Percentiles rank a stretch among this genome's conserved stretches.
Conservation (phyloP, 2,113 vertebrate genomes). For the Tetrao urogallus region DNA sequence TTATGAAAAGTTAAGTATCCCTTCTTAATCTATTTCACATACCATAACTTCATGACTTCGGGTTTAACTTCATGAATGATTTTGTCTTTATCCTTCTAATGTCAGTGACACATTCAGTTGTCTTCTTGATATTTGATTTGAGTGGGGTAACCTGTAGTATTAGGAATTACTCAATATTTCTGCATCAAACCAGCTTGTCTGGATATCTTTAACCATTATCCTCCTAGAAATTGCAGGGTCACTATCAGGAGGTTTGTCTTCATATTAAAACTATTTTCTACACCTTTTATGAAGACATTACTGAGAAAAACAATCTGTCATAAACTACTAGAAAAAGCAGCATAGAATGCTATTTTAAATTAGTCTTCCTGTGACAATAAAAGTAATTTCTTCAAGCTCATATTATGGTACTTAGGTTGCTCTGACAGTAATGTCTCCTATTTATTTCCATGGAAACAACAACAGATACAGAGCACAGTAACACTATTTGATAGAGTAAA, state of each 20-base stretch:
- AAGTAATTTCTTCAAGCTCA: neutral
- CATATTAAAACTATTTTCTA: neutral
- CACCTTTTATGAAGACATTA: neutral
- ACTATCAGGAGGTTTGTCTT: neutral
- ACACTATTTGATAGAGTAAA: no score
- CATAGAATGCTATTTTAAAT: neutral
- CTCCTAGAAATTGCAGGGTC: neutral
- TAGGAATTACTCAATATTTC: neutral
- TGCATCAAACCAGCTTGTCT: neutral
- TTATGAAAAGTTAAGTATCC: neutral
- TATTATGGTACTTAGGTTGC: neutral
- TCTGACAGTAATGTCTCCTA: no score
- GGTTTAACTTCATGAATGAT: neutral
- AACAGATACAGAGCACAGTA: no score
- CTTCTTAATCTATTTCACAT: neutral
- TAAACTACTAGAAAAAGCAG: neutral
- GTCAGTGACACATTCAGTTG: neutral
- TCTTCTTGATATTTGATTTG: neutral
- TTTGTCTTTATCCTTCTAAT: neutral
- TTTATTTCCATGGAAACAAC: no score
- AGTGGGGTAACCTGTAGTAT: neutral
- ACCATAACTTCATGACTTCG: neutral
- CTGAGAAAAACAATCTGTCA: neutral
- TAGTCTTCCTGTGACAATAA: neutral
- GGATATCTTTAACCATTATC: neutral